phyloP scores from a whole-genome alignment of 2,888 invertebrate genomes.

The Malthinus seriepunctatus region DNA sequence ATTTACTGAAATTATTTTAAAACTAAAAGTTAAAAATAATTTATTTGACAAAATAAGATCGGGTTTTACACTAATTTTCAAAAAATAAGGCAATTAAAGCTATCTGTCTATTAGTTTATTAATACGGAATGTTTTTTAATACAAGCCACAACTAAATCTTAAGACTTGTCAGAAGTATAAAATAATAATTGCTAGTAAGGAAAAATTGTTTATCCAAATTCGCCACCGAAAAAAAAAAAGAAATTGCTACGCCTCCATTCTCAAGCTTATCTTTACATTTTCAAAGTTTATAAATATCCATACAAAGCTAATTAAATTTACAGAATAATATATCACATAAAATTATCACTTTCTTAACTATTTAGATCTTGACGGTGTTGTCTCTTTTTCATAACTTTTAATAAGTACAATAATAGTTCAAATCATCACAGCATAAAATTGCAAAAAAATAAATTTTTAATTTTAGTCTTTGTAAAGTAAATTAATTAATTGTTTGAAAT shows the following conservation, averaged over 20 bases:
- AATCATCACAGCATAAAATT: too few species aligned
- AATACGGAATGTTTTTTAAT: too few species aligned
- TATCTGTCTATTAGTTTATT: too few species aligned
- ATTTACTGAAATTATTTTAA: too few species aligned
- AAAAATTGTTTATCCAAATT: not conserved
- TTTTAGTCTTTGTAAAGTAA: too few species aligned
- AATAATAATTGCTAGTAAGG: not conserved
- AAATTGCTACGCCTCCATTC: not conserved
- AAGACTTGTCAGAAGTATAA: too few species aligned
- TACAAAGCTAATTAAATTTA: slow-evolving; percentile 5
- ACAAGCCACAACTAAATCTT: too few species aligned
- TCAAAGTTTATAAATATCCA: not conserved
- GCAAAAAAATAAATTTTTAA: too few species aligned
- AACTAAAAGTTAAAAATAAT: not conserved
- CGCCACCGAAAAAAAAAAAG: not conserved
- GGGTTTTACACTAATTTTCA: too few species aligned
- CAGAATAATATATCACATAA: slow-evolving; percentile 11
- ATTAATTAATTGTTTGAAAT: too few species aligned
- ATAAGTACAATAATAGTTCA: not conserved
- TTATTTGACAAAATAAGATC: not conserved
- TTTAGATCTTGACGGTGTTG: slow-evolving; percentile 9
- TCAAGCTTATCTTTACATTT: slow-evolving; percentile 10
- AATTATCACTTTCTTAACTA: slow-evolving; percentile 17
- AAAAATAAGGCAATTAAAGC: too few species aligned
- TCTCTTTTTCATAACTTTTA: slow-evolving; percentile 3